Percentiles rank a stretch among this genome's conserved stretches.
These are phyloP conservation scores for Gastrophryne carolinensis DNA, from an alignment of 2,797 vertebrate genomes.

Conservation along the genomic window DNA sequence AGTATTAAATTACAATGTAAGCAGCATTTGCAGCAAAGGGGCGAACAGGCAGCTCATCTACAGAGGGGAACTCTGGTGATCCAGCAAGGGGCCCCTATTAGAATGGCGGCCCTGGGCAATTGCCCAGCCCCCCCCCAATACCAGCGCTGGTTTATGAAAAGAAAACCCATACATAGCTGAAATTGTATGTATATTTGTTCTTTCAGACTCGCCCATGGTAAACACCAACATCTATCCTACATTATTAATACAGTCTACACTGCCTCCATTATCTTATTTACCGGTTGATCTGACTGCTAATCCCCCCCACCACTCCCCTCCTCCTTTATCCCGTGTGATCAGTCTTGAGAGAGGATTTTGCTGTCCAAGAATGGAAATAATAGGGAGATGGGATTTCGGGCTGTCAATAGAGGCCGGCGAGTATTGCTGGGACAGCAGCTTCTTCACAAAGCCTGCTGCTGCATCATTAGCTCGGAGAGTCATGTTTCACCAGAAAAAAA, in stretches of 20 bases:
- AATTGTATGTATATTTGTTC: no score
- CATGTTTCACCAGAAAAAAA: conserved; percentile 36
- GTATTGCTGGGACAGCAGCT: conserved; percentile 46
- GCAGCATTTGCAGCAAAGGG: no score
- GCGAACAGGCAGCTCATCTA: no score
- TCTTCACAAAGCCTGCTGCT: conserved; percentile 30
- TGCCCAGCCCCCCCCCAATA: no score
- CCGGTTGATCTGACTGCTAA: not conserved
- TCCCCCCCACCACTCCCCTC: not conserved
- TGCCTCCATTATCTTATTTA: not conserved
- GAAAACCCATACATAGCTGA: no score
- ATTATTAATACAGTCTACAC: not conserved
- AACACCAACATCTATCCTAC: not conserved
- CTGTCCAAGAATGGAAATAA: conserved; percentile 32
- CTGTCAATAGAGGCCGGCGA: conserved; percentile 35
- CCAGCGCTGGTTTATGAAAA: no score
- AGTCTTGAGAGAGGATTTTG: conserved; percentile 26
- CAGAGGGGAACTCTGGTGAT: no score
- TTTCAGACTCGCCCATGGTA: no score
- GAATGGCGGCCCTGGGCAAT: no score
- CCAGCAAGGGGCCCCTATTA: no score
- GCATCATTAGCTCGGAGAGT: conserved; percentile 44
- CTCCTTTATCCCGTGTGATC: conserved; percentile 16
- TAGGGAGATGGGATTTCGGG: conserved; percentile 47
- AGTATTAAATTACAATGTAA: no score